phyloP scores from a whole-genome alignment of 2,888 invertebrate species.

The Temnothorax ravouxi region DNA sequence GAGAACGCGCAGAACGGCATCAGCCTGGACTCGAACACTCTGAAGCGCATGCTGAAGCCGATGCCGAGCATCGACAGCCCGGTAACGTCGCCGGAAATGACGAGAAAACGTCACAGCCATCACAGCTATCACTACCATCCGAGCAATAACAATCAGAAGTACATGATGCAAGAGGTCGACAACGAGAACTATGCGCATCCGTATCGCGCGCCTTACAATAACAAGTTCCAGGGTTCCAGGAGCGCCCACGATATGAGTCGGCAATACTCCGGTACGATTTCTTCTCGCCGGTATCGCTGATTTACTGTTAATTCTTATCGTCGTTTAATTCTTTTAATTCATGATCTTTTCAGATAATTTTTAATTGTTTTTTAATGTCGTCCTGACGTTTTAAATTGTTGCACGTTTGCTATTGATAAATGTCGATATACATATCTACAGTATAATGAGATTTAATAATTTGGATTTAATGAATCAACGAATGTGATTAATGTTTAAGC shows the following conservation, averaged over 20 bases:
- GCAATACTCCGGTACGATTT: slow-evolving; percentile 82
- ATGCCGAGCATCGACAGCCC: slow-evolving; percentile 96
- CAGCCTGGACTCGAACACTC: slow-evolving; percentile 92
- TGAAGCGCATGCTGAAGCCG: slow-evolving; percentile 97
- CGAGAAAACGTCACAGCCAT: slow-evolving; percentile 92
- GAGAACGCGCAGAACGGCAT: slow-evolving; percentile 86
- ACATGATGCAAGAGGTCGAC: slow-evolving; percentile 87
- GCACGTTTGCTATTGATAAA: slow-evolving; percentile 4
- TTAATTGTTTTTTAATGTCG: neutral
- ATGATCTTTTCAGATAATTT: neutral
- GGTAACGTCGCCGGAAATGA: slow-evolving; percentile 96
- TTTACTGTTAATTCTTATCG: neutral
- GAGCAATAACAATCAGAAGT: slow-evolving; percentile 86
- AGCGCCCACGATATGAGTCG: slow-evolving; percentile 92
- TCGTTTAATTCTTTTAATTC: neutral
- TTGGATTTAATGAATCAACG: slow-evolving; percentile 13
- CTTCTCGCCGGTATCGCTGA: neutral
- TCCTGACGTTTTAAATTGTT: neutral
- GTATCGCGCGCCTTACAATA: slow-evolving; percentile 82
- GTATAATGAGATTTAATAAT: slow-evolving; percentile 1
- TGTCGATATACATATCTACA: neutral
- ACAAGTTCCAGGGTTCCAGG: slow-evolving; percentile 87
- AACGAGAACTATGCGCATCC: slow-evolving; percentile 85
- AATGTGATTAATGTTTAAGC: neutral
- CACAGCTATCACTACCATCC: slow-evolving; percentile 87